Percentiles rank a stretch among this genome's conserved stretches.
These are phyloP conservation scores for Menidia beryllina DNA, from an alignment of 2,113 vertebrate species.

Conservation along the genomic window DNA sequence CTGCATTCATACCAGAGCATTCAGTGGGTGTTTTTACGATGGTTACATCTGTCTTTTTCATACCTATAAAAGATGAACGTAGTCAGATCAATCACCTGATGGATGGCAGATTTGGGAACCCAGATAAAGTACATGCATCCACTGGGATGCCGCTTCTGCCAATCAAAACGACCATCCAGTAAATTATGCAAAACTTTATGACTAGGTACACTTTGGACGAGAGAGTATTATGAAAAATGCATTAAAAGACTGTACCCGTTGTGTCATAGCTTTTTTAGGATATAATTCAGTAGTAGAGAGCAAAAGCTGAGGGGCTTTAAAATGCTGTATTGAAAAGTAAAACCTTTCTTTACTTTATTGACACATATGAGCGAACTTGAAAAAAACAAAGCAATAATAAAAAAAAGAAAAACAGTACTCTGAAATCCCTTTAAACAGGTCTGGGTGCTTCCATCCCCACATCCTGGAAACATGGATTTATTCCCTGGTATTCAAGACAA, in stretches of 20 bases:
- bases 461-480: no score
- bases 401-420: no score
- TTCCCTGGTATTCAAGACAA: no score
- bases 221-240: not conserved
- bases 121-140: not conserved
- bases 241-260: not conserved
- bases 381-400: no score
- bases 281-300: not conserved
- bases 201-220: not conserved
- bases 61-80: not conserved
- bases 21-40: not conserved
- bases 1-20: not conserved
- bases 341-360: no score
- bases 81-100: not conserved
- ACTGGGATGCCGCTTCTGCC: not conserved
- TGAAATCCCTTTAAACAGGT: no score
- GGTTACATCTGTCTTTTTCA: not conserved
- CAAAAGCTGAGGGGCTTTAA: not conserved
- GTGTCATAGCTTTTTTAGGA: not conserved
- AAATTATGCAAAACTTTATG: not conserved
- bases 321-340: no score
- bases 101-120: not conserved
- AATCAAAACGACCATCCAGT: not conserved
- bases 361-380: no score
- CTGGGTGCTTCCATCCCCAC: no score